A percentile compares a stretch with the other conserved stretches of the same genome.
Evolutionary conservation across 2,113 vertebrate species (phyloP).

Genomic region (Dicaeum eximium): DNA sequence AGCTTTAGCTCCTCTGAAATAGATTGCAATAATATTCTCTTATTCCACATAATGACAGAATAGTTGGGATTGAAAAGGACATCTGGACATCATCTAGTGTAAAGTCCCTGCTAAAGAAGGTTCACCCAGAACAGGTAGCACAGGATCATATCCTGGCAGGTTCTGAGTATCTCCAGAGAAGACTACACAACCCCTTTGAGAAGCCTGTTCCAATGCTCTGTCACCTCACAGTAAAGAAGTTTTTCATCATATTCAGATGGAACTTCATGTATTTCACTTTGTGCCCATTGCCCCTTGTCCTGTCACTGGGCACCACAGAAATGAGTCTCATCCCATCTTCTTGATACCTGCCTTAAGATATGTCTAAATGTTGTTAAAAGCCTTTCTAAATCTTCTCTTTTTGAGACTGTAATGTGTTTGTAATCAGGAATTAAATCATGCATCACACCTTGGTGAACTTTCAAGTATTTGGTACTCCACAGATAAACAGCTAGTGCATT

Average conservation of each 20-base stretch:
- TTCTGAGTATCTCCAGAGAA: neutral
- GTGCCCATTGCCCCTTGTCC: neutral
- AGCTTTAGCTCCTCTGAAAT: neutral
- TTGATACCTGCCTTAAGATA: neutral
- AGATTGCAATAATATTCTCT: neutral
- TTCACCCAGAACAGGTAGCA: neutral
- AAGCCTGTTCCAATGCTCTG: neutral
- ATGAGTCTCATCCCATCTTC: accelerated
- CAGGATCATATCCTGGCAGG: neutral
- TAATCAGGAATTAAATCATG: neutral
- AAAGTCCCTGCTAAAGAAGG: neutral
- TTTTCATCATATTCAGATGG: neutral
- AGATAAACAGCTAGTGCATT: neutral
- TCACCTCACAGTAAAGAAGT: neutral
- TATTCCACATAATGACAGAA: neutral
- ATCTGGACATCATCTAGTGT: neutral
- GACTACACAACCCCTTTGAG: neutral
- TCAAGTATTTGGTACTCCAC: neutral
- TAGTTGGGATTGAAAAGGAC: neutral
- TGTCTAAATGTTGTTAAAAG: neutral
- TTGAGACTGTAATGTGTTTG: neutral
- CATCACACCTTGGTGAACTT: neutral
- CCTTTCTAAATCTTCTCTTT: neutral
- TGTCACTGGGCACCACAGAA: neutral
- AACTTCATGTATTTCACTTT: neutral